A percentile compares a stretch with the other conserved stretches of the same genome.
Evolutionary conservation across 2,113 vertebrate genomes (phyloP).

Genomic region (Brachypodius melanocephalos): DNA sequence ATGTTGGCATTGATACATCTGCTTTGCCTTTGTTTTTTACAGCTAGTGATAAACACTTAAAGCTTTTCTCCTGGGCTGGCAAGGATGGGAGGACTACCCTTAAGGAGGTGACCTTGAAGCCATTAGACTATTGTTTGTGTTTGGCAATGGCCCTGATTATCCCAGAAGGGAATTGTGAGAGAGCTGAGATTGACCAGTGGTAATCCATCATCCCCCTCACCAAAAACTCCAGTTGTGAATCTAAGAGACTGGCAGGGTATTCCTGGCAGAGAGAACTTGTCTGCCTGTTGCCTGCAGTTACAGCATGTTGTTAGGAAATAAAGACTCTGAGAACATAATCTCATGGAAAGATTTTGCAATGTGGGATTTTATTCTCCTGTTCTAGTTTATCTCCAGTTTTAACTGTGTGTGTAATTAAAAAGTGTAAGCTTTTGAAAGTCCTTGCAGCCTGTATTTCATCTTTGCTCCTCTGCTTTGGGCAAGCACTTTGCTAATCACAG

Average conservation of each 20-base stretch:
- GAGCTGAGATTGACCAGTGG: neutral
- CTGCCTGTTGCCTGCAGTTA: neutral
- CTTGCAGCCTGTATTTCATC: neutral
- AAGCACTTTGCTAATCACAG: neutral
- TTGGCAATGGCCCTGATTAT: neutral
- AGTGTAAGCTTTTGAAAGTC: neutral
- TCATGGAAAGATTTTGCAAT: neutral
- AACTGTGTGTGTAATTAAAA: neutral
- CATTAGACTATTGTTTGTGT: neutral
- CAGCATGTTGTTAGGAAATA: neutral
- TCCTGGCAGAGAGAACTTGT: neutral
- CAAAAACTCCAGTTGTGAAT: neutral
- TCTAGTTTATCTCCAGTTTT: neutral
- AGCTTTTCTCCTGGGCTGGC: neutral
- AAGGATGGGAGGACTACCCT: neutral
- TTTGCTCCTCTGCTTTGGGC: neutral
- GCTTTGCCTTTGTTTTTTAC: neutral
- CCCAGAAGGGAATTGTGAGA: neutral
- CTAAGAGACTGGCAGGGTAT: neutral
- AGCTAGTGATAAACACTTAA: neutral
- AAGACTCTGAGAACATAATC: neutral
- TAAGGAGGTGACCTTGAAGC: conserved; percentile 18
- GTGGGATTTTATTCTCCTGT: neutral
- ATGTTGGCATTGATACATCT: neutral
- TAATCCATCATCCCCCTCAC: neutral